Conservation (phyloP, 2,888 invertebrate genomes). For the Julus scanicus region DNA sequence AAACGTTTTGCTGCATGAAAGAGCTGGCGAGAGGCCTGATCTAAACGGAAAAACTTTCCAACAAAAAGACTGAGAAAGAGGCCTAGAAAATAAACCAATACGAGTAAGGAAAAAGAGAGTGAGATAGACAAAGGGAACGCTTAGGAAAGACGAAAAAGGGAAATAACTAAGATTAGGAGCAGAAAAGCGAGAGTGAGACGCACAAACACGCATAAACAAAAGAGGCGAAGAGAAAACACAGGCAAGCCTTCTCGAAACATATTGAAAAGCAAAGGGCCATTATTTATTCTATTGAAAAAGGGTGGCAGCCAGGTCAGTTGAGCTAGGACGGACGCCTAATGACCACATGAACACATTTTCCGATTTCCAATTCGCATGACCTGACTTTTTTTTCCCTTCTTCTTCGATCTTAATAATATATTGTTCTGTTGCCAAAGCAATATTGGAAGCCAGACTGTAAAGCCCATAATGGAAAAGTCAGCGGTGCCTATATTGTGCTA, state of each 20-base stretch:
- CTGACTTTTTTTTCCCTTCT: neutral
- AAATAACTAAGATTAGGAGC: constrained; percentile 47
- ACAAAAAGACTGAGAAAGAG: constrained; percentile 10
- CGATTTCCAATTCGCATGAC: constrained; percentile 36
- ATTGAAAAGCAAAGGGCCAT: neutral
- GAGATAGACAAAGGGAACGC: constrained; percentile 40
- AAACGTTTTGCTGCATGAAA: constrained; percentile 50
- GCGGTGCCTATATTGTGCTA: constrained; percentile 40
- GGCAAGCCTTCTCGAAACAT: neutral
- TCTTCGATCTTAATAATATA: neutral
- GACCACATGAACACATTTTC: constrained; percentile 20
- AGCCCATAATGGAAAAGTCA: constrained; percentile 38
- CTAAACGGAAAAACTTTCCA: constrained; percentile 43
- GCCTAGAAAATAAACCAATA: neutral
- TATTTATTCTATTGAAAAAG: constrained; percentile 31
- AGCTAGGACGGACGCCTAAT: neutral
- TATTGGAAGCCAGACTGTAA: neutral
- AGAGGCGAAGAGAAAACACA: neutral
- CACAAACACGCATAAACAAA: constrained; percentile 30
- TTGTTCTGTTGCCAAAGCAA: constrained; percentile 18
- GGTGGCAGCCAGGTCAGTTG: constrained; percentile 15
- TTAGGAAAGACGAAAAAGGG: neutral
- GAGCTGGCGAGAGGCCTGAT: constrained; percentile 3
- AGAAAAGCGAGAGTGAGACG: constrained; percentile 46
- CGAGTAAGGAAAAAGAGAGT: neutral